Conservation (phyloP, 2,888 invertebrate genomes). For the Malthinus flaveolus region DNA sequence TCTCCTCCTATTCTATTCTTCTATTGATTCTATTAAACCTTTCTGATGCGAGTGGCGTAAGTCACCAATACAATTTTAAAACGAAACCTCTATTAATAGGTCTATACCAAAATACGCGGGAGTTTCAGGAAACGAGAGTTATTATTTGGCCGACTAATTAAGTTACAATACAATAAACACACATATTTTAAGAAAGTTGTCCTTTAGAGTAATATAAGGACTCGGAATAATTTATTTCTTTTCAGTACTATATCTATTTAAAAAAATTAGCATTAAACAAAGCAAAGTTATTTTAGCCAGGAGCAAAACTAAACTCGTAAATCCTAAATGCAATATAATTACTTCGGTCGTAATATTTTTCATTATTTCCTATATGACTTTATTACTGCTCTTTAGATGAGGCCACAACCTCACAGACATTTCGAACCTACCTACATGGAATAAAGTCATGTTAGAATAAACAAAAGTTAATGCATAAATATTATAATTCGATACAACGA, state of each 20-base stretch:
- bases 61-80: no score
- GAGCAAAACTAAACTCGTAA: slow-evolving; percentile 20
- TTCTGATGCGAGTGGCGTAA: no score
- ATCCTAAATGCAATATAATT: slow-evolving; percentile 27
- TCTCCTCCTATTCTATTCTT: no score
- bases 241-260: slow-evolving; percentile 4
- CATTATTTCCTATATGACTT: slow-evolving; percentile 21
- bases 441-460: background rate
- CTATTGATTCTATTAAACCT: no score
- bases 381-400: slow-evolving; percentile 19
- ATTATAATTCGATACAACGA: background rate
- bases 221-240: no score
- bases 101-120: no score
- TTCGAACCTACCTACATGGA: slow-evolving; percentile 10
- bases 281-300: slow-evolving; percentile 14
- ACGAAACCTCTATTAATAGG: no score
- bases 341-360: slow-evolving; percentile 12
- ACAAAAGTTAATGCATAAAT: background rate
- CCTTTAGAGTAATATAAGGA: slow-evolving; percentile 1
- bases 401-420: slow-evolving; percentile 18
- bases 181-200: no score
- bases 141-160: no score
- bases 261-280: no score
- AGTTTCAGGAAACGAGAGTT: no score
- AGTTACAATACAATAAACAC: no score